These are phyloP conservation scores for Aspiorhynchus laticeps DNA, from an alignment of 2,113 vertebrate genomes.

Conservation along the genomic window DNA sequence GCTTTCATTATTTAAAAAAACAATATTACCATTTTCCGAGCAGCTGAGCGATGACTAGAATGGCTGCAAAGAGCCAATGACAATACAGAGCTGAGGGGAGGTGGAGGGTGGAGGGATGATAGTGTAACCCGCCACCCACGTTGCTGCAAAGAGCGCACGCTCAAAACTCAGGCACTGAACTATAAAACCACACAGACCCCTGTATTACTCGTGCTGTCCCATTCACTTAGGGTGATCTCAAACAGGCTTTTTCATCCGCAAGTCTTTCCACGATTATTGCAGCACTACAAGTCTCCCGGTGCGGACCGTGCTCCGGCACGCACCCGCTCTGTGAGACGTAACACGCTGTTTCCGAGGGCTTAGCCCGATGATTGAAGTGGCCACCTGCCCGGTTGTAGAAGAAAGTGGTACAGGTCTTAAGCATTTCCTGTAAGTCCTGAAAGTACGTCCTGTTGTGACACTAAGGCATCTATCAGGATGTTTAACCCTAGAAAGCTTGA, in stretches of 20 bases:
- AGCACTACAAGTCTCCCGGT: slow-evolving; percentile 61
- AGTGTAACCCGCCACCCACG: slow-evolving; percentile 97
- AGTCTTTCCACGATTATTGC: slow-evolving; percentile 68
- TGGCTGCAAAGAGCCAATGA: slow-evolving; percentile 95
- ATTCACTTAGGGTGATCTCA: slow-evolving; percentile 88
- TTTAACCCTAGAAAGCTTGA: background rate
- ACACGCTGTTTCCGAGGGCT: slow-evolving; percentile 64
- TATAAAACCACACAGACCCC: slow-evolving; percentile 95
- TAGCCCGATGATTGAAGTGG: slow-evolving; percentile 60
- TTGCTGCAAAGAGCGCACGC: slow-evolving; percentile 90
- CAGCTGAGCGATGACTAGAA: slow-evolving; percentile 95
- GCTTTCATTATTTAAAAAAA: slow-evolving; percentile 86
- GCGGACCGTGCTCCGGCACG: slow-evolving; percentile 45
- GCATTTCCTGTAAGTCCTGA: slow-evolving; percentile 61
- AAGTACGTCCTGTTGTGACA: slow-evolving; percentile 40
- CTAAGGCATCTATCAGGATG: background rate
- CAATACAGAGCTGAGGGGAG: slow-evolving; percentile 81
- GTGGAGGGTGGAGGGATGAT: slow-evolving; percentile 80
- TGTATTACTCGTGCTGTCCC: slow-evolving; percentile 92
- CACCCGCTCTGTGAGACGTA: slow-evolving; percentile 42
- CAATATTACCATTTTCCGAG: slow-evolving; percentile 97
- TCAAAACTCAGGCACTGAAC: slow-evolving; percentile 92
- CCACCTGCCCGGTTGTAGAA: slow-evolving; percentile 58
- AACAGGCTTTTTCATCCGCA: slow-evolving; percentile 67
- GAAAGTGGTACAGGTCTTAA: slow-evolving; percentile 59